phyloP scores from a whole-genome alignment of 2,797 vertebrate species.

The Spinus pinus region DNA sequence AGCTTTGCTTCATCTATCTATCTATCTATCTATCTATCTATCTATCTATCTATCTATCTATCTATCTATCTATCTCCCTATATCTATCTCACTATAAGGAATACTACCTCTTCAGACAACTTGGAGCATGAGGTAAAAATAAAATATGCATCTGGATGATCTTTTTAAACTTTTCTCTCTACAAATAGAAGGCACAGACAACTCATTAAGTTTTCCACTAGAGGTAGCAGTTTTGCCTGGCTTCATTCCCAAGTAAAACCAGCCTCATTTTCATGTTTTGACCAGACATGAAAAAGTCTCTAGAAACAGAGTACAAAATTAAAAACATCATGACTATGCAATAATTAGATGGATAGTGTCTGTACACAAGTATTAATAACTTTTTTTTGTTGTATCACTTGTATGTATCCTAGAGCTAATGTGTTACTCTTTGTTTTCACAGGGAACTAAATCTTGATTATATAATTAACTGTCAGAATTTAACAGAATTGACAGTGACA shows the following conservation, averaged over 20 bases:
- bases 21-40: neutral
- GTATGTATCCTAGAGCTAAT: neutral
- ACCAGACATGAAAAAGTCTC: neutral
- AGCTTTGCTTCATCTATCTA: neutral
- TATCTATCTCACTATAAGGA: neutral
- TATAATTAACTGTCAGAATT: neutral
- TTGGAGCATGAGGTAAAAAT: neutral
- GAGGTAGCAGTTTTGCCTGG: neutral
- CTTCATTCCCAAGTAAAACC: neutral
- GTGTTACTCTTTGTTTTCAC: neutral
- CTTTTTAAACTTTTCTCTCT: neutral
- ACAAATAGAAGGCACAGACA: neutral
- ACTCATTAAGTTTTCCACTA: neutral
- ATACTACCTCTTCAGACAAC: neutral
- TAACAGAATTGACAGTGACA: neutral
- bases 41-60: neutral
- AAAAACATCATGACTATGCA: neutral
- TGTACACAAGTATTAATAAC: neutral
- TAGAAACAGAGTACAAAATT: neutral
- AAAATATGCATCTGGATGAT: neutral
- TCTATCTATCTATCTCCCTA: too few species aligned
- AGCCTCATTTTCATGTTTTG: neutral
- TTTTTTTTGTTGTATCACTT: neutral
- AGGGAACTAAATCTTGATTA: neutral
- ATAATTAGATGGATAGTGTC: neutral